Base-by-base conservation (phyloP, 2,888 invertebrate species). In the Nymphalis c-album region DNA sequence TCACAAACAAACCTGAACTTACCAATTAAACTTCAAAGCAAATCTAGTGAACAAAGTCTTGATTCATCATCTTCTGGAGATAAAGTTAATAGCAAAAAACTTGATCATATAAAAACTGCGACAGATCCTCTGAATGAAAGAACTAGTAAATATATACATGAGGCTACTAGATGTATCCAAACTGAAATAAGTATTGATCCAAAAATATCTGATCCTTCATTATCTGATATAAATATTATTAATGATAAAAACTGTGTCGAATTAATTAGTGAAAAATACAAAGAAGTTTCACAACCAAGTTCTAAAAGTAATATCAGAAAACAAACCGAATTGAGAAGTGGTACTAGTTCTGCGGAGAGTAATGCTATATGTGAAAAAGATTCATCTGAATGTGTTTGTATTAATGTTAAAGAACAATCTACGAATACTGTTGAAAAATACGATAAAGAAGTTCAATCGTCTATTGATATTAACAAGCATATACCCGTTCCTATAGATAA, bases 161-260 rank as follows among this genome's bases (percentile, higher is more conserved):
- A 88, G 77, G 82, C 83, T 35, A 86, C 87, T 26, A 84, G 87
- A 75, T 86, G 82, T 48, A 78, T 87, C 26, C 92, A 92, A 78
- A 92, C 92, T 31, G 90, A 91, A 77, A 89, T 92, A 35, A 90
- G 88, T 73, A 88, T 92, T 48, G 77, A 91, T 71, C 91, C 92
- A 6, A 85, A 80, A 76, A 85, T 90, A 71, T 80, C 88, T 5
- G 89, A 91, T 71, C 90, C 91, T 0, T 80, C 83, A 20, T 74
- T 90, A 64, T 81, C 86, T 58, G 90, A 91, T 76, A 84, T 92
- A 31, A 83, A 81, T 59, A 83, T 90, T 59, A 72, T 91, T 0
- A 79, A 73, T 70, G 81, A 84, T 40, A 66, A 73, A 40, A 80
- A 86, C 50, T 85, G 84, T 62, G 85, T 79, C 0, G 77, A 79